Evolutionary conservation across 1,140 invertebrate species (phyloP).

Genomic region (Pseudomyrmex flavicornis): DNA sequence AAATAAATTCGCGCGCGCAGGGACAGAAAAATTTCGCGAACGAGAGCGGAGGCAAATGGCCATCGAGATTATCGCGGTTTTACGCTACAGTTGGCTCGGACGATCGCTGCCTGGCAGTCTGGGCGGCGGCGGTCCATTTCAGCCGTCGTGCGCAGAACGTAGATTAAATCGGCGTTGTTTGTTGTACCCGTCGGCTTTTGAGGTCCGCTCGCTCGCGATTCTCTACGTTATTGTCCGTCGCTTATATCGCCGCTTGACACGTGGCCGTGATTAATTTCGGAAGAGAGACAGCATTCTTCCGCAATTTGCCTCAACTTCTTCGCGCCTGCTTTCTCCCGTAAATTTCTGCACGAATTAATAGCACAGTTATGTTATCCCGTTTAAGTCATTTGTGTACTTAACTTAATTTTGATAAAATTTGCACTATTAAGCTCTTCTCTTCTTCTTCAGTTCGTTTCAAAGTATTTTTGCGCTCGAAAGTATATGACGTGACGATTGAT

Average conservation of each 20-base stretch:
- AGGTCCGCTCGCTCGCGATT: constrained; percentile 35
- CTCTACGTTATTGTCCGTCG: constrained; percentile 60
- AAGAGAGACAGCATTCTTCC: constrained; percentile 16
- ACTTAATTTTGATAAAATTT: too few species aligned
- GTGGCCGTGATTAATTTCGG: constrained; percentile 25
- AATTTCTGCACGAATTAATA: constrained; percentile 5
- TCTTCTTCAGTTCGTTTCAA: too few species aligned
- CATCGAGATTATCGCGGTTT: constrained; percentile 73
- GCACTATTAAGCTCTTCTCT: too few species aligned
- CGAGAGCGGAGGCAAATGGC: constrained; percentile 53
- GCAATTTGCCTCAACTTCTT: neutral
- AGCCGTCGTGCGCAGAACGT: constrained; percentile 69
- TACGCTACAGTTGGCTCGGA: constrained; percentile 62
- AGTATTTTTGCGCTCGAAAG: too few species aligned
- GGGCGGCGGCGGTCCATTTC: constrained; percentile 68
- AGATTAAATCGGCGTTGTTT: constrained; percentile 72
- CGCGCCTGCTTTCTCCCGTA: neutral
- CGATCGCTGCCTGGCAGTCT: constrained; percentile 34
- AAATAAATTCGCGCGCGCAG: constrained; percentile 11
- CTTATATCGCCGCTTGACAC: constrained; percentile 23
- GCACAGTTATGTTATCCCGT: too few species aligned
- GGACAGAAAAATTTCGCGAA: constrained; percentile 48
- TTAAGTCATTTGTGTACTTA: too few species aligned
- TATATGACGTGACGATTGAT: too few species aligned
- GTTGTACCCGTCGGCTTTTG: constrained; percentile 62